Evolutionary conservation across 2,113 vertebrate genomes (phyloP).

Genomic region (Salvelinus fontinalis): DNA sequence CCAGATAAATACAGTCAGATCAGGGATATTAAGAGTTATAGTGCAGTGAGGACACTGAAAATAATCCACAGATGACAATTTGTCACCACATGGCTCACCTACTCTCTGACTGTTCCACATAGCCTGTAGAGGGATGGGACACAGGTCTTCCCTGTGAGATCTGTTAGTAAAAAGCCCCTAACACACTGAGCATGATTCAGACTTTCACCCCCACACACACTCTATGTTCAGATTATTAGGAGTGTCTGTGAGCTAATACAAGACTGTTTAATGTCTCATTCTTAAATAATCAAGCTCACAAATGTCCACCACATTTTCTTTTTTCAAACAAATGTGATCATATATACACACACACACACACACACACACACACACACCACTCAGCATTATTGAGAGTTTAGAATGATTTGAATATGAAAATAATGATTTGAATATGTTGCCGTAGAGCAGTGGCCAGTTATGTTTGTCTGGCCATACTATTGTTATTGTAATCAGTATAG

Average conservation of each 20-base stretch:
- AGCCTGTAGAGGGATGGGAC: conserved; percentile 52
- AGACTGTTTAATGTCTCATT: conserved; percentile 61
- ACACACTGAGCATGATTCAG: conserved; percentile 75
- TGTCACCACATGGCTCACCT: conserved; percentile 24
- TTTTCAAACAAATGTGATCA: too few species aligned
- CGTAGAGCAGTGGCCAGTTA: too few species aligned
- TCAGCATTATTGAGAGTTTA: too few species aligned
- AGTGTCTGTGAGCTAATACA: conserved; percentile 50
- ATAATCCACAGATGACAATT: not conserved
- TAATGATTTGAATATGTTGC: too few species aligned
- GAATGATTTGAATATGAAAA: too few species aligned
- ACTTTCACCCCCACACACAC: conserved; percentile 77
- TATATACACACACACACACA: too few species aligned
- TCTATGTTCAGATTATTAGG: conserved; percentile 71
- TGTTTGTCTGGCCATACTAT: too few species aligned
- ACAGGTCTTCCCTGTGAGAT: conserved; percentile 56
- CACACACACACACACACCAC: too few species aligned
- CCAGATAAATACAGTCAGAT: too few species aligned
- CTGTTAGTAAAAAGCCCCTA: conserved; percentile 66
- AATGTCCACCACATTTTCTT: conserved; percentile 28
- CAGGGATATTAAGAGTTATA: too few species aligned
- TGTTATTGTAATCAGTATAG: too few species aligned
- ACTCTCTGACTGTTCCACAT: conserved; percentile 33
- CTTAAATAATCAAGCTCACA: conserved; percentile 59
- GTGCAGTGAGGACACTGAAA: not conserved